Percentiles rank a stretch among this genome's conserved stretches.
phyloP scores from a whole-genome alignment of 1,140 invertebrate genomes.

The Tetraneura akinire region DNA sequence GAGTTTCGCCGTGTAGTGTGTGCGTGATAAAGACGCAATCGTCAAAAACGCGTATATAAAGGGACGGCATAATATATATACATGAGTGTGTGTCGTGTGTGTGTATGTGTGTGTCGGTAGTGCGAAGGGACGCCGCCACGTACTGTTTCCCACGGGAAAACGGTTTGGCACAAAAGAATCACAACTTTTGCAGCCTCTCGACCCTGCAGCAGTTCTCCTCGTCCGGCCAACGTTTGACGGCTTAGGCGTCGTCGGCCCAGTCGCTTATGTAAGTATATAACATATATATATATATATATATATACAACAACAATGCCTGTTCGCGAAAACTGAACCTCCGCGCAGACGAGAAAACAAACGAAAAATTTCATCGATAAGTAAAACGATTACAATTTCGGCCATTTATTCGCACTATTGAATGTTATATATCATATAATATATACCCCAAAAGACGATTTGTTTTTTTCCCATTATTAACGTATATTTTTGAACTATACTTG shows the following conservation, averaged over 20 bases:
- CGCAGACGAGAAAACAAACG: background rate
- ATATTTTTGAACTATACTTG: too few relatives aligned
- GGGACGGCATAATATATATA: background rate
- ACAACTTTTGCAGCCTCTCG: conserved; percentile 7
- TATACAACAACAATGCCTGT: conserved; percentile 8
- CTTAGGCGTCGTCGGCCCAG: background rate
- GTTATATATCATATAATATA: too few relatives aligned
- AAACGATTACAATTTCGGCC: conserved; percentile 30
- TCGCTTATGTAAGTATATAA: too few relatives aligned
- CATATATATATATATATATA: too few relatives aligned
- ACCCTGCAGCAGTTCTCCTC: too few relatives aligned
- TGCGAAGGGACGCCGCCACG: conserved; percentile 24
- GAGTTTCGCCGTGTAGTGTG: conserved; percentile 40
- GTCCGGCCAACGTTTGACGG: background rate
- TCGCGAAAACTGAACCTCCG: conserved; percentile 25
- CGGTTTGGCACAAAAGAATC: conserved; percentile 49
- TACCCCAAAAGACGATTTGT: too few relatives aligned
- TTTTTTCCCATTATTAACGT: too few relatives aligned
- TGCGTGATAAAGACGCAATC: conserved; percentile 49
- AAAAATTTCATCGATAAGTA: background rate
- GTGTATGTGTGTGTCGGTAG: too few relatives aligned
- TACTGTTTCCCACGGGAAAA: conserved; percentile 49
- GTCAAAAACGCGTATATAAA: conserved; percentile 13
- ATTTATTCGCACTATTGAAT: conserved; percentile 29
- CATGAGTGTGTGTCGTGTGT: background rate